Evolutionary conservation across 1,140 invertebrate genomes (phyloP), one percentile per base, ranked within the genome.

Genomic region (Euwallacea similis): DNA sequence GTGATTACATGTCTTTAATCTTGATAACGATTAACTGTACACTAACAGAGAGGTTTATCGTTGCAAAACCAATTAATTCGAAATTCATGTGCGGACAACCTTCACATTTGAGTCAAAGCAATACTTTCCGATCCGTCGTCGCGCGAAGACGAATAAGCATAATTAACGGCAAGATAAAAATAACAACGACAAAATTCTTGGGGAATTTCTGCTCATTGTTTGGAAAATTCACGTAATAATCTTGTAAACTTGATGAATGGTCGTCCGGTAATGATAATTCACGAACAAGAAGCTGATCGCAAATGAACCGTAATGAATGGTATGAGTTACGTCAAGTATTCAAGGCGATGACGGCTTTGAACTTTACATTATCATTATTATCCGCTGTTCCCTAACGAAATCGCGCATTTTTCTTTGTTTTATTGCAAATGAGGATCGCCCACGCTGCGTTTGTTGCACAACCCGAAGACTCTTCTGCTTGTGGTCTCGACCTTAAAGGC

Each of bases 21-120:
- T 33, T 33, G 21, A 33, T 33, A 33, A 33, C 21, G 41, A 60
- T 60, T n/a, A 60, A 15, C 54, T 13, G 54, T 16, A 9, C 8
- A 15, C 10, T 60, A 41, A 11, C 16, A 33, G 16, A 42, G 9
- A 50, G 21, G 15, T 46, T 16, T 63, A 47, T 63, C 44, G 43
- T 63, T 63, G 61, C 61, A 50, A 63, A 63, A 63, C 21, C 43
- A 63, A 63, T 63, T 63, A 63, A 63, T 63, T 63, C 61, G 61
- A 63, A 60, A 42, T 60, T 42, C 58, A 63, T 63, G 61, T 63
- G 15, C 11, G 44, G 47, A 50, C 61, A 63, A 63, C 61, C 61
- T 63, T 63, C 61, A 63, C 61, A 63, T 63, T 63, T 63, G 61
- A 61, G 46, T 11, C 9, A 63, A 46, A 50, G 7, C 43, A 33